These are phyloP conservation scores for Daphoenositta chrysoptera DNA, from an alignment of 2,113 vertebrate species.

Conservation along the genomic window DNA sequence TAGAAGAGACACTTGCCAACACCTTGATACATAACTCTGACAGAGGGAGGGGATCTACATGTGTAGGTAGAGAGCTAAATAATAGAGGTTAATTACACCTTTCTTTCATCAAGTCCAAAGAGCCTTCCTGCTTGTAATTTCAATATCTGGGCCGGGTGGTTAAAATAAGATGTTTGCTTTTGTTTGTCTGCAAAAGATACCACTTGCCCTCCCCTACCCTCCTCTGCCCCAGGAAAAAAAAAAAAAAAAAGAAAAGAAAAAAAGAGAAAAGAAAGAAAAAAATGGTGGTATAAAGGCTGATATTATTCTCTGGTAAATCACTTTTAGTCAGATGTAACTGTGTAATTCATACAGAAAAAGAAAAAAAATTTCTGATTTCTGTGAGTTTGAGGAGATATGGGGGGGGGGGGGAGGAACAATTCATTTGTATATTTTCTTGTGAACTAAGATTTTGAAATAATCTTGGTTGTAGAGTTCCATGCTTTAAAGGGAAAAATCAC, in stretches of 20 bases:
- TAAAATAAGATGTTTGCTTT: slow-evolving; percentile 53
- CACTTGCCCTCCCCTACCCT: background rate
- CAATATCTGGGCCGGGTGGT: slow-evolving; percentile 26
- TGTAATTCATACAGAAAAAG: slow-evolving; percentile 45
- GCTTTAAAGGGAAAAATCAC: slow-evolving; percentile 9
- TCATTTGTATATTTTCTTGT: slow-evolving; percentile 39
- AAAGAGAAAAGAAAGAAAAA: background rate
- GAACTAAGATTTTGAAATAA: slow-evolving; percentile 53
- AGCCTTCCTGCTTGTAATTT: slow-evolving; percentile 17
- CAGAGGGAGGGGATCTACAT: background rate
- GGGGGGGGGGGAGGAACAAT: background rate
- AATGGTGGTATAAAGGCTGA: background rate
- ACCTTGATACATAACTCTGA: background rate
- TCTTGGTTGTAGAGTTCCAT: slow-evolving; percentile 24
- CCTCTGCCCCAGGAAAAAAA: rapidly evolving
- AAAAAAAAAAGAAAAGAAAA: background rate
- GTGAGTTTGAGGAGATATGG: slow-evolving; percentile 23
- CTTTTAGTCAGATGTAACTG: slow-evolving; percentile 58
- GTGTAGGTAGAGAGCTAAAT: slow-evolving; percentile 9
- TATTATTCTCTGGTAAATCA: slow-evolving; percentile 31
- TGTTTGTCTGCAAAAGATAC: slow-evolving; percentile 7
- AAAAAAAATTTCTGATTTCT: slow-evolving; percentile 53
- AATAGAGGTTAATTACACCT: slow-evolving; percentile 2
- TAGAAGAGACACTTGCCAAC: background rate
- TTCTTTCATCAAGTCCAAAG: background rate